Base-by-base conservation (phyloP, 2,797 vertebrate genomes). In the Ctenosaura bakeri region DNA sequence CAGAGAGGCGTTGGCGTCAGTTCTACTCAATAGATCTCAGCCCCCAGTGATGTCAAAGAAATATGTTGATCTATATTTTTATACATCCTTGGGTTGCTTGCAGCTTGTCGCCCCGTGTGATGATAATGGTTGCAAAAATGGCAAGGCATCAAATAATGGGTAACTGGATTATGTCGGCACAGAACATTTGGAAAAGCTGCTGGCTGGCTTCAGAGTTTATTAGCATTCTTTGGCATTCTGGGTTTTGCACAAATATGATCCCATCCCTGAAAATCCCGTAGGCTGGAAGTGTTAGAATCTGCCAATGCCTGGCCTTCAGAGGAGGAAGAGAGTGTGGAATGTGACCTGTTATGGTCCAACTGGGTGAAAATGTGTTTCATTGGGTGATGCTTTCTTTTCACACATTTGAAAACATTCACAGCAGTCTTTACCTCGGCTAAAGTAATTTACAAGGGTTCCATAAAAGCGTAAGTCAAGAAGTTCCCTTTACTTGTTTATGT, bases 241-340 rank as follows among this genome's bases (percentile, higher is more conserved):
- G 85, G 59, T 74, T 91, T 82, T 77, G 89, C 85, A 76, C 32
- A 94, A 71, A 88, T 66, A 83, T 24, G 4, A 7, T 56, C 83
- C 88, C n/a, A 74, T 71, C 71, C 42, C 62, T n/a, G 66, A n/a
- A 73, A 9, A 32, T 26, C 42, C 46, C 42, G 83, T 91, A 14
- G 42, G 80, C 46, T 38, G 74, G 38, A 26, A n/a, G 86, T 74
- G 50, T 85, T 88, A n/a, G 35, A 6, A 26, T 86, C 24, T 85
- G n/a, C 32, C 24, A 0, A 87, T 73, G 50, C 79, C 77, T 73
- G 88, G 24, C 64, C 6, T 90, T 59, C 46, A 52, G 56, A 85
- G 62, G 50, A 91, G n/a, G 14, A 64, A 59, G 46, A 32, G 46
- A 77, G 59, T 38, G 8, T 16, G 52, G 76, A 52, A 14, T 46